Conservation (phyloP, 2,113 vertebrate genomes). For the Dascyllus trimaculatus region DNA sequence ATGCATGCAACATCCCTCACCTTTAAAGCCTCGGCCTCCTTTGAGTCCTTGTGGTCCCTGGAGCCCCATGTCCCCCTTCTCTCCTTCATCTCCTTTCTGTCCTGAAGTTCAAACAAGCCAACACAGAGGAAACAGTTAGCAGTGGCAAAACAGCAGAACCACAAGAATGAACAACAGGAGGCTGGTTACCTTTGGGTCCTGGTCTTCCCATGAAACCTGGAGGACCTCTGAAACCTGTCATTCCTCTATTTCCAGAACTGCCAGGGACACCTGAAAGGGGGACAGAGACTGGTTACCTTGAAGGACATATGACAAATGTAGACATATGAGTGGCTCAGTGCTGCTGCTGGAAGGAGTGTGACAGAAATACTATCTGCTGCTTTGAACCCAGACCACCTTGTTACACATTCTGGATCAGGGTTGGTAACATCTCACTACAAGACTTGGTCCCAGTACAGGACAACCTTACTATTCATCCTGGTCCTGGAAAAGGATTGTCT, state of each 20-base stretch:
- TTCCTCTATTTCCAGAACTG: slow-evolving; percentile 67
- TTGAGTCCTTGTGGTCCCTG: slow-evolving; percentile 65
- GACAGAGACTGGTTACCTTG: background rate
- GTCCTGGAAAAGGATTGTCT: too few species aligned
- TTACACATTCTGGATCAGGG: too few species aligned
- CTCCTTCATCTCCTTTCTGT: slow-evolving; percentile 78
- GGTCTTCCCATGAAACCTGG: slow-evolving; percentile 72
- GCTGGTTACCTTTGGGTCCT: slow-evolving; percentile 78
- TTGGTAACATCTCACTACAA: too few species aligned
- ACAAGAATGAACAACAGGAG: background rate
- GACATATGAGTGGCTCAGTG: background rate
- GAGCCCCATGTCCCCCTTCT: slow-evolving; percentile 67
- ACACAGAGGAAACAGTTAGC: background rate
- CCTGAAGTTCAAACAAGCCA: slow-evolving; percentile 53
- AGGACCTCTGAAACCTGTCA: slow-evolving; percentile 65
- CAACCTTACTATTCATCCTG: too few species aligned
- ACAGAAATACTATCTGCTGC: too few species aligned
- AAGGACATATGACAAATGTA: too few species aligned
- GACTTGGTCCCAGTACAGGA: too few species aligned
- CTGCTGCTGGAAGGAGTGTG: too few species aligned
- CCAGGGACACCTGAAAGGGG: slow-evolving; percentile 73
- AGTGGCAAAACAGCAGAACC: background rate
- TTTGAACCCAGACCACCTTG: too few species aligned
- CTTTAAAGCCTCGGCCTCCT: slow-evolving; percentile 76
- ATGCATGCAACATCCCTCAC: slow-evolving; percentile 40